phyloP scores from a whole-genome alignment of 2,113 vertebrate species.

The Poeciliopsis turrubarensis region DNA sequence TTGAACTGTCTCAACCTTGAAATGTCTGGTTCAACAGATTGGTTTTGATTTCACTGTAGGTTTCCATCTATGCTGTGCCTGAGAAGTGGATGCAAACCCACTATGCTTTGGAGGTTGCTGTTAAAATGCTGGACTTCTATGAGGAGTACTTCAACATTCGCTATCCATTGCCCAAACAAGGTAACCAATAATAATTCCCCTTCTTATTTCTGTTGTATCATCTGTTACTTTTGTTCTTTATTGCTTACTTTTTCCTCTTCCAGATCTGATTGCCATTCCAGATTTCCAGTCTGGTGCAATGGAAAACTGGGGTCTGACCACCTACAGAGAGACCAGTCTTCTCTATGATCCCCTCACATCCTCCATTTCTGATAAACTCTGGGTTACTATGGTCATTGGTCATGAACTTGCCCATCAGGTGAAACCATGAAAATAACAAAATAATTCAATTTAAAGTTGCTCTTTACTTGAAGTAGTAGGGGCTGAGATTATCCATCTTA shows the following conservation, averaged over 20 bases:
- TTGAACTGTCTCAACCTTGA: neutral
- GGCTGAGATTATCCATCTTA: too few species aligned
- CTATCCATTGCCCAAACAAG: constrained; percentile 83
- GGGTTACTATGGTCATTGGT: constrained; percentile 80
- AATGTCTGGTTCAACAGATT: neutral
- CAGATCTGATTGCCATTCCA: constrained; percentile 81
- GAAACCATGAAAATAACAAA: neutral
- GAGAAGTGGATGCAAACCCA: constrained; percentile 79
- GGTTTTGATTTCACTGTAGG: constrained; percentile 52
- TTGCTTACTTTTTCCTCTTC: constrained; percentile 9
- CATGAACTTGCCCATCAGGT: constrained; percentile 82
- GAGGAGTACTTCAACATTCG: constrained; percentile 82
- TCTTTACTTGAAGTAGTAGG: too few species aligned
- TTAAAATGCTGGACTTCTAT: constrained; percentile 83
- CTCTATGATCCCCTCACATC: constrained; percentile 76
- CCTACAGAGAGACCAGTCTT: constrained; percentile 78
- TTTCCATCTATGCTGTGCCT: constrained; percentile 79
- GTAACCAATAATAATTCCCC: constrained; percentile 38
- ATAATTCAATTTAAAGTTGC: too few species aligned
- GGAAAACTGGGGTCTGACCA: constrained; percentile 84
- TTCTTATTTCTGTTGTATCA: neutral
- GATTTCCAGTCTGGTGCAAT: constrained; percentile 80
- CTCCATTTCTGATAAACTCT: constrained; percentile 72
- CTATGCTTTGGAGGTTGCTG: constrained; percentile 80
- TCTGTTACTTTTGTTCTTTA: neutral